Percentiles rank a stretch among this genome's conserved stretches.
phyloP scores from a whole-genome alignment of 2,797 vertebrate species.

The Erethizon dorsatum region DNA sequence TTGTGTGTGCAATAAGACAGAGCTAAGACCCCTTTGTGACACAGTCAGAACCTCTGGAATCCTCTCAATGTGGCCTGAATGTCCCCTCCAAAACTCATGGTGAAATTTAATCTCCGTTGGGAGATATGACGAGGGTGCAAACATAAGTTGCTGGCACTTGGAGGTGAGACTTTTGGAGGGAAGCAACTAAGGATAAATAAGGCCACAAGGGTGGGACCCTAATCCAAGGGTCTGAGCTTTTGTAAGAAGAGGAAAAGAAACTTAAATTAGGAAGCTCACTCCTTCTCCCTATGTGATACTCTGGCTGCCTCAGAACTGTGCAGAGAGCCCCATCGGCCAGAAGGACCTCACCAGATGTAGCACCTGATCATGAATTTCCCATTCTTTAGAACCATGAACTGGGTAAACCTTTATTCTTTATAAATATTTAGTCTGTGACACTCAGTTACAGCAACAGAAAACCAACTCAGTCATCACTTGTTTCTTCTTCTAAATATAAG shows the following conservation, averaged over 20 bases:
- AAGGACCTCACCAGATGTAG: background rate
- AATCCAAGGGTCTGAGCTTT: background rate
- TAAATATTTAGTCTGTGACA: background rate
- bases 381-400: background rate
- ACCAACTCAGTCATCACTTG: background rate
- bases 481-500: background rate
- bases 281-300: background rate
- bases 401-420: background rate
- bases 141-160: background rate
- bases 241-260: background rate
- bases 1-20: background rate
- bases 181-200: background rate
- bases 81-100: background rate
- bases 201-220: background rate
- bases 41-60: background rate
- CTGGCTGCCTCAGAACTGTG: background rate
- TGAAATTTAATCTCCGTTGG: background rate
- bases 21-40: background rate
- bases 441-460: background rate
- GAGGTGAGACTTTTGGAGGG: background rate
- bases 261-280: no score
- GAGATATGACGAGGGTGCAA: background rate
- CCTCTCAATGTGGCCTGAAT: background rate
- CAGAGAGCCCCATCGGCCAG: background rate
- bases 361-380: background rate